phyloP scores from a whole-genome alignment of 2,888 invertebrate species.

The Eristalis tenax region DNA sequence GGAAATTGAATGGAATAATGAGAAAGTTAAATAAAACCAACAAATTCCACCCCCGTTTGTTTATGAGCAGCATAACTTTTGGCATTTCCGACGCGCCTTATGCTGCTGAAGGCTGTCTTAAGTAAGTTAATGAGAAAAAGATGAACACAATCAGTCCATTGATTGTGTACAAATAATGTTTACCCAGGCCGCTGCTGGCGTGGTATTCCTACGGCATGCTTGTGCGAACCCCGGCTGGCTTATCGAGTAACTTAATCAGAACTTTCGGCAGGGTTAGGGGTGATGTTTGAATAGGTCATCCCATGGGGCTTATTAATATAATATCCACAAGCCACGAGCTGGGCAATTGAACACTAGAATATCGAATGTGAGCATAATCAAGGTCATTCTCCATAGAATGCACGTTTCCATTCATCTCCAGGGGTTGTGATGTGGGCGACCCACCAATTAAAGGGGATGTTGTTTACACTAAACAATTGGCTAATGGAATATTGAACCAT shows the following conservation, averaged over 20 bases:
- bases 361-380: neutral
- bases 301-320: neutral
- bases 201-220: neutral
- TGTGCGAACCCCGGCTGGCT: neutral
- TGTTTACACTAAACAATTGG: neutral
- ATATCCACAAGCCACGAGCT: neutral
- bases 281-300: neutral
- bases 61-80: constrained; percentile 17
- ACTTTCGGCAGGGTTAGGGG: neutral
- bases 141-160: constrained; percentile 6
- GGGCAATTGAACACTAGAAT: neutral
- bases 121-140: constrained; percentile 1
- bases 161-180: neutral
- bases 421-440: neutral
- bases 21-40: constrained; percentile 5
- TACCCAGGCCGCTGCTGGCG: neutral
- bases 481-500: no score
- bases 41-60: neutral
- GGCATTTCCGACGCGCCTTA: neutral
- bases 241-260: neutral
- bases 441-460: neutral
- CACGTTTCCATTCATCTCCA: neutral
- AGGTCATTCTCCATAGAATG: neutral
- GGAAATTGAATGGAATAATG: constrained; percentile 7
- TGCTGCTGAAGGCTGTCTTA: constrained; percentile 1